Base-by-base conservation (phyloP, 2,888 invertebrate species). In the Drosophila falleni region DNA sequence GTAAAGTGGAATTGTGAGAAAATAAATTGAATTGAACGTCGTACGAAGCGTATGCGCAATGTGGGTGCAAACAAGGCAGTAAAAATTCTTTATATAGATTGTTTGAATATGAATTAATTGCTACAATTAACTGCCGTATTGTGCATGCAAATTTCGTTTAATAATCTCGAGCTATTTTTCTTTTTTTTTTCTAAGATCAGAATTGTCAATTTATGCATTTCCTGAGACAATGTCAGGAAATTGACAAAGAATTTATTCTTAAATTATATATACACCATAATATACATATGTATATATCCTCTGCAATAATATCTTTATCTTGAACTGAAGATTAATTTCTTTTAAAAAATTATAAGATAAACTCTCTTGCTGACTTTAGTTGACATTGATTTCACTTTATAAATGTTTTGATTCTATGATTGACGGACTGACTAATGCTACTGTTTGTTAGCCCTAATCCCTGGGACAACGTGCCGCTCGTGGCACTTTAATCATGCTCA, bases 401-500 rank as follows among this genome's bases (percentile, higher is more conserved):
- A 79, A 85, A 79, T 79, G 61, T 79, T 68, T 13, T 41, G 51
- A 63, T 62, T 51, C 63, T 33, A 50, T 53, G 42, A 19, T 11
- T 47, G 16, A 46, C 31, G 26, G n/a, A 31, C 10, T 42, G 16
- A 49, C 42, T 59, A 23, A 39, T 33, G 31, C 44, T 41, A 42
- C 53, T 74, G 51, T 56, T 42, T 53, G 35, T 47, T 33, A 33
- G 66, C 44, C 35, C n/a, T 60, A 46, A 73, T 63, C 41, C 26
- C 13, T 56, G 58, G 29, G 19, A 19, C n/a, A 63, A 46, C 78
- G 78, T 72, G 78, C 47, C 47, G 80, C 80, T 75, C 72, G 80
- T 81, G 86, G 61, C 86, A 71, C 64, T 81, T 68, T 71, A 81
- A 85, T 78, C 75, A 37, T 68, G 49, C 65, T 47, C 16, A 55